A percentile compares a stretch with the other conserved stretches of the same genome.
Evolutionary conservation across 2,113 vertebrate genomes (phyloP).

Genomic region (Lipophrys pholis): DNA sequence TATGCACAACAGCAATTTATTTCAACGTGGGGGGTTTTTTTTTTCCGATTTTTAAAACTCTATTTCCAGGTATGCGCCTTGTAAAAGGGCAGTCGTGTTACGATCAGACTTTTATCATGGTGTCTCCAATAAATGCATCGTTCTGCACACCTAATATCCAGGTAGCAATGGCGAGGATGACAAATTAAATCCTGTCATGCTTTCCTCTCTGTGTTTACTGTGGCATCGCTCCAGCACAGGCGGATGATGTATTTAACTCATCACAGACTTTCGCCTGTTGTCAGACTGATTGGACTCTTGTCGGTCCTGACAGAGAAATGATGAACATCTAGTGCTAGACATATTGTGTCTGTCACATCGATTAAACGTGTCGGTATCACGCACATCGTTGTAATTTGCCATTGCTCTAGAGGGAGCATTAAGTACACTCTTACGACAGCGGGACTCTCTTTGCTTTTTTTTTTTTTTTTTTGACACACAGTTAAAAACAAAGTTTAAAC

Average conservation of each 20-base stretch:
- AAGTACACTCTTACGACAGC: background rate
- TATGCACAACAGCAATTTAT: no score
- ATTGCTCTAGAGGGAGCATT: background rate
- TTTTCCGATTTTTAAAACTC: no score
- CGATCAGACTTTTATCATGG: slow-evolving; percentile 7
- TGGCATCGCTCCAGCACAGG: slow-evolving; percentile 18
- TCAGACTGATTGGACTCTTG: slow-evolving; percentile 20
- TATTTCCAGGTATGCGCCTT: no score
- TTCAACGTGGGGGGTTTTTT: no score
- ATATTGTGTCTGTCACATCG: slow-evolving; percentile 19
- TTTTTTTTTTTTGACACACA: background rate
- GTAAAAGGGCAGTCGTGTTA: background rate
- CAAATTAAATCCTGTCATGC: slow-evolving; percentile 21
- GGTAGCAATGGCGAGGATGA: slow-evolving; percentile 1
- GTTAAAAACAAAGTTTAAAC: background rate
- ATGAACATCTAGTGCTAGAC: slow-evolving; percentile 20
- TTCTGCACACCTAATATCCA: slow-evolving; percentile 17
- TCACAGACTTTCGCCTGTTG: slow-evolving; percentile 13
- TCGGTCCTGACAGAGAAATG: slow-evolving; percentile 14
- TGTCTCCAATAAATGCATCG: slow-evolving; percentile 1
- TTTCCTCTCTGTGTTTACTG: slow-evolving; percentile 20
- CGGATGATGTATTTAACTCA: slow-evolving; percentile 41
- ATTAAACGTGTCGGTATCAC: slow-evolving; percentile 16
- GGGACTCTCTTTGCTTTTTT: background rate
- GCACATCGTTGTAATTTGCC: slow-evolving; percentile 17